Percentiles rank a stretch among this genome's conserved stretches.
These are phyloP conservation scores for Neogale vison DNA, from an alignment of 2,113 vertebrate genomes.

Conservation along the genomic window DNA sequence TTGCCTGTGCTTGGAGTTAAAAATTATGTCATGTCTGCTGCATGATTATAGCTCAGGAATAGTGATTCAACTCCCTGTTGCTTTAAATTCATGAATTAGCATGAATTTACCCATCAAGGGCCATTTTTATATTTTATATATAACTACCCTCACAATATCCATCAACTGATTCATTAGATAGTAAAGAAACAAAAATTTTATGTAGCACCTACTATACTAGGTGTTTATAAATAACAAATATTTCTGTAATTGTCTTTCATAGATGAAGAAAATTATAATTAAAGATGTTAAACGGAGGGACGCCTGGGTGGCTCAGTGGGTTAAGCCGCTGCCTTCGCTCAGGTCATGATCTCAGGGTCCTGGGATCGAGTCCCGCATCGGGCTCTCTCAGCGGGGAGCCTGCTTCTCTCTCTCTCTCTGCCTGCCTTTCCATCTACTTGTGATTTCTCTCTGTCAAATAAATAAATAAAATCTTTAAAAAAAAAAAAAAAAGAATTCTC, in stretches of 20 bases:
- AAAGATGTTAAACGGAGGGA: background rate
- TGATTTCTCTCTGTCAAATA: too few species aligned
- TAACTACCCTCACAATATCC: background rate
- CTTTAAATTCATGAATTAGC: background rate
- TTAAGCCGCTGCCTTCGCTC: too few species aligned
- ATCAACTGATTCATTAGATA: background rate
- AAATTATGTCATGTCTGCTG: background rate
- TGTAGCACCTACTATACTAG: background rate
- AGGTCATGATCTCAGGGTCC: too few species aligned
- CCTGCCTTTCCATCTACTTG: too few species aligned
- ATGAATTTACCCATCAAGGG: background rate
- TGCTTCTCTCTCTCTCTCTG: too few species aligned
- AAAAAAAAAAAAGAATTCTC: too few species aligned
- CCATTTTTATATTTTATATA: background rate
- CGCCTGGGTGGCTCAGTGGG: too few species aligned
- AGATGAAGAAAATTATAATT: slow-evolving; percentile 6
- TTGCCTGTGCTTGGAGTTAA: background rate
- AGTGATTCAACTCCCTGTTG: background rate
- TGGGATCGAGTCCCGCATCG: too few species aligned
- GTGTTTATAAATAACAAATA: background rate
- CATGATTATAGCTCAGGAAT: background rate
- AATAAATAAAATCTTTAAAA: too few species aligned
- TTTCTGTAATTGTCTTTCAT: background rate
- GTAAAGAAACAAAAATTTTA: background rate
- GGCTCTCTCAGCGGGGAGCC: too few species aligned